A percentile compares a stretch with the other conserved stretches of the same genome.
Conservation (phyloP, 1,140 invertebrate genomes). For the Oryzaephilus surinamensis region DNA sequence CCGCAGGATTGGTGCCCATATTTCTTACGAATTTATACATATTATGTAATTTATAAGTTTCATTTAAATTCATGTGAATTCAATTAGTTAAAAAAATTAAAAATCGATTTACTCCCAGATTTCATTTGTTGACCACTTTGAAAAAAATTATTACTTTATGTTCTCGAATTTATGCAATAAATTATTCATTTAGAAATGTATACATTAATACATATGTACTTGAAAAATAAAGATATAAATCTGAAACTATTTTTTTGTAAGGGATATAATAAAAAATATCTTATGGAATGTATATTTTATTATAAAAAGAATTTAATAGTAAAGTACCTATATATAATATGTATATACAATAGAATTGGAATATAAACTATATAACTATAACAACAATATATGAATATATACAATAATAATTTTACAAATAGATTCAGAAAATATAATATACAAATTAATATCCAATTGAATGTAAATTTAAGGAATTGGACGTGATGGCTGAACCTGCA, state of each 20-base stretch:
- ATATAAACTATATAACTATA: slow-evolving; percentile 37
- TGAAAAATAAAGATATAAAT: background rate
- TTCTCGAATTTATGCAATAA: slow-evolving; percentile 2
- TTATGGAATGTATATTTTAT: slow-evolving; percentile 13
- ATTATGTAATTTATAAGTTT: too few relatives aligned
- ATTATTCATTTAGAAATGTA: too few relatives aligned
- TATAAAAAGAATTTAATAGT: slow-evolving; percentile 16
- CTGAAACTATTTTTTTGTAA: slow-evolving; percentile 2
- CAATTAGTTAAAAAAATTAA: too few relatives aligned
- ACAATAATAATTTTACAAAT: slow-evolving; percentile 19
- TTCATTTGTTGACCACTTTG: too few relatives aligned
- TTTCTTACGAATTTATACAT: too few relatives aligned
- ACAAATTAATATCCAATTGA: slow-evolving; percentile 11
- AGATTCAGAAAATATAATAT: slow-evolving; percentile 17
- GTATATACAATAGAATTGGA: slow-evolving; percentile 31
- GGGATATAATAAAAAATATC: slow-evolving; percentile 6
- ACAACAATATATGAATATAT: slow-evolving; percentile 35
- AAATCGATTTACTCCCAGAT: background rate
- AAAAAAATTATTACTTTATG: too few relatives aligned
- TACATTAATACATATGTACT: too few relatives aligned
- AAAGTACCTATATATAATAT: too few relatives aligned
- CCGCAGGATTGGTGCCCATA: too few relatives aligned
- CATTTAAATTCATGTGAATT: too few relatives aligned
- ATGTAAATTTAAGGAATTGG: slow-evolving; percentile 20
- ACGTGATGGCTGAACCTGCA: slow-evolving; percentile 27